Evolutionary conservation across 2,797 vertebrate species (phyloP), one percentile per base, ranked within the genome.

Genomic region (Graptemys geographica): DNA sequence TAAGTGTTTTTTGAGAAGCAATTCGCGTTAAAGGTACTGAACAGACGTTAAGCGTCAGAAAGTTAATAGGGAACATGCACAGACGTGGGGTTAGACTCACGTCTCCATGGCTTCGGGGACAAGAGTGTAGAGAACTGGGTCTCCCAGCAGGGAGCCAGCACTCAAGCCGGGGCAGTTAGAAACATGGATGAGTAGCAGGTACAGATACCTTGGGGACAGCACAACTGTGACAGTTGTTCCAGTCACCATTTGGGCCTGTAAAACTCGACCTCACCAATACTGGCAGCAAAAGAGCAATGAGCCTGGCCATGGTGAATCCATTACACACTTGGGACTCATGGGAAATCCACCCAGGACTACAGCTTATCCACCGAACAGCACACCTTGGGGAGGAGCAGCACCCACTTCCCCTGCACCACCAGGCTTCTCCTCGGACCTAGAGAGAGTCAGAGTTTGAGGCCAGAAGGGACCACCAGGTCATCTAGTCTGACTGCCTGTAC

Each of bases 251-350:
- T 47, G 33, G 49, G 83, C 27, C 8, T 51, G 12, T 4, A 62
- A 5, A 53, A 41, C 51, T 56, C 83, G 28, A 3, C 56, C 83
- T 78, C 2, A 79, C 13, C 19, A 74, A 2, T 37, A 79, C 83
- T 88, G 81, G 28, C 7, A 1, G 27, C 15, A 28, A 6, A 0
- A 0, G 15, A 41, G 11, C 0, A 41, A n/a, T 31, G 4, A 79
- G 31, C 10, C 21, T 1, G 69, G 53, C 11, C 65, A 31, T 16
- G 57, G 16, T 6, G n/a, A 37, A 65, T 19, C 62, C 62, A 65
- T n/a, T n/a, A 65, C 62, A 65, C 33, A 10, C 16, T 12, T 44
- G 21, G 72, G 3, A 27, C 23, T 12, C 11, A 27, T 44, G 72
- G 72, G 72, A 74, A 74, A 74, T 12, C 11, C 37, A 11, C 21